Conservation (phyloP, 2,113 vertebrate species). For the Paedocypris sp. region DNA sequence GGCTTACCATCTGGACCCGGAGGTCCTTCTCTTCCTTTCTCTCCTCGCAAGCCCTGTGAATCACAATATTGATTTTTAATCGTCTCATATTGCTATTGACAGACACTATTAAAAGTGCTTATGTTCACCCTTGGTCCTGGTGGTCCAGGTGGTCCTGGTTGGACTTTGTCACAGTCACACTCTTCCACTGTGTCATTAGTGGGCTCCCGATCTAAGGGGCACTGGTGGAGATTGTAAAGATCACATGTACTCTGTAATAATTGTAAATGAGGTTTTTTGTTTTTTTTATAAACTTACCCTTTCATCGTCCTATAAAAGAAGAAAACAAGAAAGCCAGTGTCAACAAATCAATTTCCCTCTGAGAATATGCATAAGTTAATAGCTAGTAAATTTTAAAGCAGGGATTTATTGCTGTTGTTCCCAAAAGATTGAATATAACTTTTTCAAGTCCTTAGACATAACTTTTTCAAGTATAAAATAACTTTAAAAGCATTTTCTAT, state of each 20-base stretch:
- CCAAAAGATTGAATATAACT: no score
- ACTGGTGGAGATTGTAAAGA: no score
- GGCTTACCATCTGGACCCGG: slow-evolving; percentile 56
- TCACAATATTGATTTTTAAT: not conserved
- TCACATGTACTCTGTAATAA: no score
- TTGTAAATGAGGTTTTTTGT: no score
- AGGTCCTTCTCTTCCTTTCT: slow-evolving; percentile 51
- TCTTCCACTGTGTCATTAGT: slow-evolving; percentile 27
- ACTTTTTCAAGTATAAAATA: no score
- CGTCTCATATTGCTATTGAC: not conserved
- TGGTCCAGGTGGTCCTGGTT: slow-evolving; percentile 45
- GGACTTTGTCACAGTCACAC: slow-evolving; percentile 49
- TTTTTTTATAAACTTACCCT: slow-evolving; percentile 63
- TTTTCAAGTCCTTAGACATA: no score
- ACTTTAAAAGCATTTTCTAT: no score
- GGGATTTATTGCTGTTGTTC: no score
- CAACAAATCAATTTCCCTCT: no score
- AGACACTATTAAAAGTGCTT: not conserved
- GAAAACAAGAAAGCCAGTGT: not conserved
- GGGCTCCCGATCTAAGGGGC: slow-evolving; percentile 54
- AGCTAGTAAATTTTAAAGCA: no score
- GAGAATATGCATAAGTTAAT: no score
- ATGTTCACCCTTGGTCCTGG: slow-evolving; percentile 43
- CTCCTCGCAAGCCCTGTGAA: slow-evolving; percentile 52
- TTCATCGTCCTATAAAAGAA: slow-evolving; percentile 57